Evolutionary conservation across 2,888 invertebrate species (phyloP), one percentile per base, ranked within the genome.

Genomic region (Smittia aterrima): DNA sequence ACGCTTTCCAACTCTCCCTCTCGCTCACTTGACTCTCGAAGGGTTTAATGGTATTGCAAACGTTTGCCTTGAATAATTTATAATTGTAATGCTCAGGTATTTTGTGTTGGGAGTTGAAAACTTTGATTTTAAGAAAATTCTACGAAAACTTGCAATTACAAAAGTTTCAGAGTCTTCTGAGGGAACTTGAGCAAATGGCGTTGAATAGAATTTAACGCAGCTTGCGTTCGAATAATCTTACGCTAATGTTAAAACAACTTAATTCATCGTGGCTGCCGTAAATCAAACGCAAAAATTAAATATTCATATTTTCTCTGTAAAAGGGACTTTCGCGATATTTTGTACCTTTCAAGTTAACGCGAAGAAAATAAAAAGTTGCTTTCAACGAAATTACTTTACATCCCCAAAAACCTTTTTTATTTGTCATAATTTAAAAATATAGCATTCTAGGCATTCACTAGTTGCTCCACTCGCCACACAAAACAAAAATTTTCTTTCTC

Each of bases 251-350:
- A 2, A 11, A 7, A 58, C 58, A 58, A 58, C 72, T 58, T 62
- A 72, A 72, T 72, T 72, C 72, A 72, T 72, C 53, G 72, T 16
- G 4, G n/a, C 16, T 4, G 20, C n/a, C 64, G 16, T 64, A 27
- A 64, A 64, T 64, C 64, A 64, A 64, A 64, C 18, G 22, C 22
- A 58, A 6, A 22, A 58, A 13, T 58, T 58, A 58, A 58, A 18
- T 4, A 18, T 22, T 4, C 58, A 58, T 18, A 18, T 1, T 4
- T 22, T 6, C 58, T 58, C 7, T 18, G 58, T n/a, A n/a, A n/a
- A n/a, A n/a, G n/a, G n/a, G n/a, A n/a, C 38, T 38, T 38, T 38
- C 38, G 4, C 38, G 6, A 38, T 38, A 38, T 9, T 7, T 38
- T 38, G n/a, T n/a, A n/a, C n/a, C n/a, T n/a, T n/a, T n/a, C n/a